Conservation (phyloP, 2,888 invertebrate genomes). For the Papilio elwesi region DNA sequence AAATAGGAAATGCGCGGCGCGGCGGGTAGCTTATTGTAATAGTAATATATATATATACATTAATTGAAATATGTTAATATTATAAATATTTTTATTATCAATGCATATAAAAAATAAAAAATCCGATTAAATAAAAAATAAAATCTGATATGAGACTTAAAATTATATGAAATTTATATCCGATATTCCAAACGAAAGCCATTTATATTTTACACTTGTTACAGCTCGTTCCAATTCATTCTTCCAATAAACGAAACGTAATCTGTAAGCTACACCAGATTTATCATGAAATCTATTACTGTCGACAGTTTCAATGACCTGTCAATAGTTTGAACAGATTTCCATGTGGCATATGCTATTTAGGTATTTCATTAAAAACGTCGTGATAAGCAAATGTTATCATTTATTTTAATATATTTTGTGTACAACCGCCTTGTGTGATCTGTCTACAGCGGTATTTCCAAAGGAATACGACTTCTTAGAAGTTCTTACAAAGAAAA, state of each 20-base stretch:
- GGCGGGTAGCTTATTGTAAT: no score
- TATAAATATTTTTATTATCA: no score
- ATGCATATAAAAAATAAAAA: no score
- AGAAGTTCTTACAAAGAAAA: no score
- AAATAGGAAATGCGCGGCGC: no score
- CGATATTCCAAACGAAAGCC: neutral
- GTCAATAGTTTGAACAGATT: slow-evolving; percentile 34
- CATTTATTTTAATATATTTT: neutral
- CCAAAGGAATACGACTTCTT: no score
- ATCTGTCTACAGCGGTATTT: no score
- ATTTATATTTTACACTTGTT: neutral
- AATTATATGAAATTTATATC: neutral
- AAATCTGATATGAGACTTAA: no score
- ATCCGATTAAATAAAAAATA: no score
- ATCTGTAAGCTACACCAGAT: slow-evolving; percentile 5
- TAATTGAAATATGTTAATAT: no score
- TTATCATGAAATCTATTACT: slow-evolving; percentile 37
- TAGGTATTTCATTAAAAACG: slow-evolving; percentile 16
- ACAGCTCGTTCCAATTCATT: neutral
- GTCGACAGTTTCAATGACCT: slow-evolving; percentile 34
- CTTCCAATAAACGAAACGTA: slow-evolving; percentile 6
- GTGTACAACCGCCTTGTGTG: no score
- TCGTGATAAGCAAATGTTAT: slow-evolving; percentile 19
- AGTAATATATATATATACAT: no score
- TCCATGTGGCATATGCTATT: neutral